Evolutionary conservation across 2,797 vertebrate genomes (phyloP).

Genomic region (Gymnothorax reevesii): DNA sequence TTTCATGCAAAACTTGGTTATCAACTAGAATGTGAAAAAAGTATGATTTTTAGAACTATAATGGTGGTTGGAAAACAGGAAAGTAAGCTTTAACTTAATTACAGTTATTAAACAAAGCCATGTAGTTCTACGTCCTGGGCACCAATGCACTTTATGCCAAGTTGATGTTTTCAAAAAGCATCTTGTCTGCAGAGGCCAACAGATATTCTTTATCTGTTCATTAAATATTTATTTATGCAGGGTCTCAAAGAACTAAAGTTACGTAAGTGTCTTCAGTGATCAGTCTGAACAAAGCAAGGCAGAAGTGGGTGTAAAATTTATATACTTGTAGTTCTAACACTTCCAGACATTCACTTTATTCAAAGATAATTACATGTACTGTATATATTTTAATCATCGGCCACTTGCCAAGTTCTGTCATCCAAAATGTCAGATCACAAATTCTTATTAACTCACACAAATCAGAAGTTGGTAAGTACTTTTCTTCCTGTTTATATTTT

Average conservation of each 20-base stretch:
- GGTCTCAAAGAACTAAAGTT: slow-evolving; percentile 8
- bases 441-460: too few relatives aligned
- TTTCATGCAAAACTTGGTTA: slow-evolving; percentile 47
- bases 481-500: too few relatives aligned
- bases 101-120: slow-evolving; percentile 16
- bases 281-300: neutral
- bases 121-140: neutral
- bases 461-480: too few relatives aligned
- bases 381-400: too few relatives aligned
- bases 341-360: too few relatives aligned
- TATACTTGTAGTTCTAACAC: too few relatives aligned
- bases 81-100: slow-evolving; percentile 23
- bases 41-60: slow-evolving; percentile 26
- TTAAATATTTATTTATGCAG: slow-evolving; percentile 25
- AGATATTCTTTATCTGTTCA: neutral
- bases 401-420: too few relatives aligned
- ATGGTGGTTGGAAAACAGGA: slow-evolving; percentile 24
- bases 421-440: too few relatives aligned
- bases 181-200: slow-evolving; percentile 3
- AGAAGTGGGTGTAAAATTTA: neutral
- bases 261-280: neutral
- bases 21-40: slow-evolving; percentile 32
- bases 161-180: slow-evolving; percentile 16
- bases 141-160: slow-evolving; percentile 27
- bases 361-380: too few relatives aligned